Base-by-base conservation (phyloP, 2,888 invertebrate genomes). In the Rhagium mordax region DNA sequence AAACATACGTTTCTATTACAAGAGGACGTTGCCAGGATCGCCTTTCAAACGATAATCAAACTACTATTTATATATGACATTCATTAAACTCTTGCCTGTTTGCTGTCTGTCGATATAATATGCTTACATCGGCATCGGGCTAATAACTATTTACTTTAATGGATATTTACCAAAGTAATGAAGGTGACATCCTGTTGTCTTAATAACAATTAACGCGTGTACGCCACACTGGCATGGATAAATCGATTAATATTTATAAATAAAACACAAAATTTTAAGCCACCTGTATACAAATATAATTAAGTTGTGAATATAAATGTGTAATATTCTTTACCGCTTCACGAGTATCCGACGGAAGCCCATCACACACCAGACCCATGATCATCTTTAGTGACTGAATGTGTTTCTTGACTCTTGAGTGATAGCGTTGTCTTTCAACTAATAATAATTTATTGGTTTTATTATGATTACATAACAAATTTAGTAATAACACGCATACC, bases 41-140 rank as follows among this genome's bases (percentile, higher is more conserved):
- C 74, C 76, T 79, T 78, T 78, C 77, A 72, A 76, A 74, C 73
- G 72, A 78, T 78, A 80, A 81, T 80, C 78, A 78, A 79, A 78
- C 79, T 76, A 73, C 75, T 83, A 80, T 81, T 82, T 82, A 80
- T 81, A 79, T 81, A 80, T 81, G 80, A 81, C 81, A 81, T 81
- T 81, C 81, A 80, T 83, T 81, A 80, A 81, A 81, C 79, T 75
- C 70, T 74, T 72, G 73, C 74, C 76, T 78, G 78, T 76, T 78
- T 71, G 72, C 72, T 79, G 76, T 78, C 79, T 78, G 71, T 79
- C 74, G 76, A 75, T 76, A 72, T 76, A 71, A 69, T 64, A 57
- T 75, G 75, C 75, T 76, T 78, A 73, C 70, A 67, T 72, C 70
- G 55, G 61, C 70, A 67, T 72, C 70, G 55, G 61, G 69, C 74